Conservation (phyloP, 2,113 vertebrate genomes). For the Microtus richardsoni region DNA sequence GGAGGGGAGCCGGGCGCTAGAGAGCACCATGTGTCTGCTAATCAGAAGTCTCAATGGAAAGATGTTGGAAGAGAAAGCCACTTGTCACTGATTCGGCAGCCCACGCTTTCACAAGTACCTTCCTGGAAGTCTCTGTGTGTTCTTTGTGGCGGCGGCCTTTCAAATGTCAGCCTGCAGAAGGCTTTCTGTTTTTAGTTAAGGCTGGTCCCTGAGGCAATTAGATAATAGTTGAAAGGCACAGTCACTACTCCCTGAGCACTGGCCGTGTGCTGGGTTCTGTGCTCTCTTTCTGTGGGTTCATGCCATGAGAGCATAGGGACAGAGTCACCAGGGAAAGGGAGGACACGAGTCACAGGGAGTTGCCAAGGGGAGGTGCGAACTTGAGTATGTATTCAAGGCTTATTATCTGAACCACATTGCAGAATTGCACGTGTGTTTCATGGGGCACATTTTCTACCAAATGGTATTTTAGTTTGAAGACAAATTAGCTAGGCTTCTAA, state of each 20-base stretch:
- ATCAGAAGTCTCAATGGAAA: constrained; percentile 65
- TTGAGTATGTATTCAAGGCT: not conserved
- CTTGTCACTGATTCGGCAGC: constrained; percentile 71
- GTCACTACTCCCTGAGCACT: not conserved
- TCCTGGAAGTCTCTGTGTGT: constrained; percentile 47
- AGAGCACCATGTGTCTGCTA: constrained; percentile 60
- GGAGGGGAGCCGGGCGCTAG: constrained; percentile 24
- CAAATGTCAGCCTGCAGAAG: constrained; percentile 72
- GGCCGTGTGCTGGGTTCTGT: not conserved
- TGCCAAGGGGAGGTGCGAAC: not conserved
- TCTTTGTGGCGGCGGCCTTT: constrained; percentile 66
- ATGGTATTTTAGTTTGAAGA: not conserved
- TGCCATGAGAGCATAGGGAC: not conserved
- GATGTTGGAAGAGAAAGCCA: constrained; percentile 67
- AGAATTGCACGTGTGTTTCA: not conserved
- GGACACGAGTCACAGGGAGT: not conserved
- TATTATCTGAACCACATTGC: not conserved
- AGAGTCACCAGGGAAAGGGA: not conserved
- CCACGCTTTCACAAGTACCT: constrained; percentile 64
- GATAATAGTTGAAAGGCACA: constrained; percentile 46
- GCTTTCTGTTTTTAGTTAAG: constrained; percentile 72
- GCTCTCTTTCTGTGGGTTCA: not conserved
- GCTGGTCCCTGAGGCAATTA: constrained; percentile 55
- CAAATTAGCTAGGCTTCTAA: not conserved
- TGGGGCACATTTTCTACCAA: not conserved